A percentile compares a stretch with the other conserved stretches of the same genome.
Conservation (phyloP, 2,113 vertebrate species). For the Lutjanus erythropterus region DNA sequence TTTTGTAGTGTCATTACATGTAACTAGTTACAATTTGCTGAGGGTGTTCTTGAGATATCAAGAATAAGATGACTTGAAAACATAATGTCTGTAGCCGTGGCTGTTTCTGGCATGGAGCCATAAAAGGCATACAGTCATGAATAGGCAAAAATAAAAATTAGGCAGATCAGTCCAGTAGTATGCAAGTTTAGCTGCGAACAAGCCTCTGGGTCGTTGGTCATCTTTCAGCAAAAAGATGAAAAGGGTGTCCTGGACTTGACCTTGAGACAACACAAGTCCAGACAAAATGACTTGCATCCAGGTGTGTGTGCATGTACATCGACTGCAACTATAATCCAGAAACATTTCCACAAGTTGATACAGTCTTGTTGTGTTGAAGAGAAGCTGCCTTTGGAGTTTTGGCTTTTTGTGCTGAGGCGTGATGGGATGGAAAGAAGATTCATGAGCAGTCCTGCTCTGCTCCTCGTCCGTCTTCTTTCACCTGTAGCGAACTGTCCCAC, state of each 20-base stretch:
- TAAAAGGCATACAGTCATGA: no score
- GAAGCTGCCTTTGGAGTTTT: conserved; percentile 19
- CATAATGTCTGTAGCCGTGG: no score
- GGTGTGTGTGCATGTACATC: not conserved
- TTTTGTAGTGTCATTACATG: no score
- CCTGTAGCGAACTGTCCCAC: conserved; percentile 74
- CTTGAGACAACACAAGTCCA: conserved; percentile 21
- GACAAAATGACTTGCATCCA: conserved; percentile 29
- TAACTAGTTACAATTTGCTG: no score
- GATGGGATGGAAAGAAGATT: conserved; percentile 75
- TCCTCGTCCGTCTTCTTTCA: conserved; percentile 81
- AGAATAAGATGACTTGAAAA: no score
- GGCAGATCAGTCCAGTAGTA: no score
- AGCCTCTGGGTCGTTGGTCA: no score
- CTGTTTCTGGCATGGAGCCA: no score
- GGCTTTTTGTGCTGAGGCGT: conserved; percentile 26
- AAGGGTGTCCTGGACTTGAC: conserved; percentile 14
- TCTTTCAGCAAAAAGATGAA: conserved; percentile 30
- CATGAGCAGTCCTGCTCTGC: conserved; percentile 70
- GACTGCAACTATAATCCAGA: conserved; percentile 15
- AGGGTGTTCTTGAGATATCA: no score
- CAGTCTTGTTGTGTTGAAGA: not conserved
- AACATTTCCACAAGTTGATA: conserved; percentile 5
- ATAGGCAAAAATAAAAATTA: no score
- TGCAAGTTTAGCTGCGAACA: no score